These are phyloP conservation scores for Formica aserva DNA, from an alignment of 2,888 invertebrate genomes.

Conservation along the genomic window DNA sequence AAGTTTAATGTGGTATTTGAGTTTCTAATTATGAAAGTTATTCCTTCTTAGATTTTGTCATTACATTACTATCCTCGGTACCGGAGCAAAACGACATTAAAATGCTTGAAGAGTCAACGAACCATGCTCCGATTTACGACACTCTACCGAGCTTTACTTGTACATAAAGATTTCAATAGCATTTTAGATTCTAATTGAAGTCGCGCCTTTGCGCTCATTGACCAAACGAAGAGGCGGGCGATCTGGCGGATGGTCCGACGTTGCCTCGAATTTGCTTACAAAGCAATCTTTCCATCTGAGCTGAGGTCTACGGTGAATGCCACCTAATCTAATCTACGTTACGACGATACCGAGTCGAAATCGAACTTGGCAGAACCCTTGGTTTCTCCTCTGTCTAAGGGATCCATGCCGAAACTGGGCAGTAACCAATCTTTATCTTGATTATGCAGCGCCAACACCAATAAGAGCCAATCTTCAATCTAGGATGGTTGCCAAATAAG, in stretches of 20 bases:
- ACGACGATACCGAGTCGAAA: slow-evolving; percentile 74
- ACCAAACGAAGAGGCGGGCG: slow-evolving; percentile 63
- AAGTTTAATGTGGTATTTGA: background rate
- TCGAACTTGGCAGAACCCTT: slow-evolving; percentile 77
- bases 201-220: slow-evolving; percentile 47
- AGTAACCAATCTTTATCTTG: slow-evolving; percentile 78
- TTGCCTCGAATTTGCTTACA: slow-evolving; percentile 79
- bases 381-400: slow-evolving; percentile 64
- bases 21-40: background rate
- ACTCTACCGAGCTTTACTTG: background rate
- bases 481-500: slow-evolving; percentile 75
- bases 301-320: slow-evolving; percentile 74
- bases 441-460: slow-evolving; percentile 79
- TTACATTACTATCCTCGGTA: background rate
- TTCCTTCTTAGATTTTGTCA: background rate
- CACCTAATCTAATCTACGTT: slow-evolving; percentile 81
- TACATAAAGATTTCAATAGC: slow-evolving; percentile 22
- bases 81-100: background rate
- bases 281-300: slow-evolving; percentile 80
- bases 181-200: slow-evolving; percentile 67
- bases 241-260: slow-evolving; percentile 31
- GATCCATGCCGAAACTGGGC: slow-evolving; percentile 62
- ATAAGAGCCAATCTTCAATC: slow-evolving; percentile 71
- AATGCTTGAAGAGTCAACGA: slow-evolving; percentile 32
- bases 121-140: slow-evolving; percentile 15